Conservation (phyloP, 2,888 invertebrate species). For the Leucoptera coffeella region DNA sequence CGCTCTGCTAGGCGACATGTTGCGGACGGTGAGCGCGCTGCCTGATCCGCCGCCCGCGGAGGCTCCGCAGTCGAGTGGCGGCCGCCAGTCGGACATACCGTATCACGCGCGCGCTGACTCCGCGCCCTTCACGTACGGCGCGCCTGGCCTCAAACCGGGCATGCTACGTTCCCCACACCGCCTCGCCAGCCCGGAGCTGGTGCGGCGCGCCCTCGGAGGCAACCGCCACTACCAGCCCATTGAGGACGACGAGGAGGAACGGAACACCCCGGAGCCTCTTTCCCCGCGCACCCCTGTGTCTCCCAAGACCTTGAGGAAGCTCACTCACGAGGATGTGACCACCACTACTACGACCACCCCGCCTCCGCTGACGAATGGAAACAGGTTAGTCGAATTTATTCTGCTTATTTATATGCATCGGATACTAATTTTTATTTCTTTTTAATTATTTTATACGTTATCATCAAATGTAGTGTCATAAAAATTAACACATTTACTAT, state of each 20-base stretch:
- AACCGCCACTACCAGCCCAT: slow-evolving; percentile 28
- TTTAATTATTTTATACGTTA: too few relatives aligned
- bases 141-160: slow-evolving; percentile 49
- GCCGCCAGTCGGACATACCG: slow-evolving; percentile 60
- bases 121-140: slow-evolving; percentile 85
- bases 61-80: slow-evolving; percentile 37
- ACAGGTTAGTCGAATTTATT: slow-evolving; percentile 29
- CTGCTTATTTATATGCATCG: too few relatives aligned
- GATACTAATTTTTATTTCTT: too few relatives aligned
- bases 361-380: slow-evolving; percentile 28
- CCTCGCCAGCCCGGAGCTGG: slow-evolving; percentile 77
- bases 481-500: too few relatives aligned
- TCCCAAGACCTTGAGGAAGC: slow-evolving; percentile 27
- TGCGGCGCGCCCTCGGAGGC: slow-evolving; percentile 62
- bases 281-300: slow-evolving; percentile 21
- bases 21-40: slow-evolving; percentile 81
- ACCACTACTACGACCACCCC: slow-evolving; percentile 21
- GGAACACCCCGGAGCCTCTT: slow-evolving; percentile 24
- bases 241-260: slow-evolving; percentile 34
- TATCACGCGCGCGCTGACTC: slow-evolving; percentile 89
- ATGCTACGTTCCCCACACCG: slow-evolving; percentile 69
- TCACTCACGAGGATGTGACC: slow-evolving; percentile 33
- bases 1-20: slow-evolving; percentile 79
- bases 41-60: slow-evolving; percentile 46
- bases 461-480: too few relatives aligned